A percentile compares a stretch with the other conserved stretches of the same genome.
phyloP scores from a whole-genome alignment of 2,113 vertebrate genomes.

The Chlorodrepanis virens region DNA sequence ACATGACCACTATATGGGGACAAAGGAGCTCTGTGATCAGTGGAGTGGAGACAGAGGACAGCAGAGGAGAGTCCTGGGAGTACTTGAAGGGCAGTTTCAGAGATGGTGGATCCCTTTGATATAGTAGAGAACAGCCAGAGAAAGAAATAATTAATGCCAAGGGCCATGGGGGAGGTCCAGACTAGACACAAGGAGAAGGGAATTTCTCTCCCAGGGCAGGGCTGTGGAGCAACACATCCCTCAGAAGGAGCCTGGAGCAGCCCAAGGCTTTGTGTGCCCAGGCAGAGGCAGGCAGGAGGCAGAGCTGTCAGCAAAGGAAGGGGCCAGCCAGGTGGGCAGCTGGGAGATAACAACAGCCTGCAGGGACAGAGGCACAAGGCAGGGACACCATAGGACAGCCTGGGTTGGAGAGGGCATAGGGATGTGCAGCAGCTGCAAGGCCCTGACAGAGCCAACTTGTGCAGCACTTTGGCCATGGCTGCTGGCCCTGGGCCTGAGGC shows the following conservation, averaged over 20 bases:
- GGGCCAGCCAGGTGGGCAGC: background rate
- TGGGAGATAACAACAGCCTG: background rate
- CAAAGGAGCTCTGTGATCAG: too few relatives aligned
- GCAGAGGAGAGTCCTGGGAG: background rate
- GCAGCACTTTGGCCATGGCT: background rate
- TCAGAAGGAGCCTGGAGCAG: background rate
- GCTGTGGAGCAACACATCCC: background rate
- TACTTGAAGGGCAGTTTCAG: background rate
- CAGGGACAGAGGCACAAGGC: background rate
- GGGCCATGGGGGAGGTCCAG: too few relatives aligned
- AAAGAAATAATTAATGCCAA: background rate
- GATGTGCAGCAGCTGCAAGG: background rate
- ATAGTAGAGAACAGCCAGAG: background rate
- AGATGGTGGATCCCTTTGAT: background rate
- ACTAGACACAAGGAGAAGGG: background rate
- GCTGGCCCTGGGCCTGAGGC: too few relatives aligned
- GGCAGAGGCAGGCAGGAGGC: background rate
- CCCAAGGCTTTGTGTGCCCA: background rate
- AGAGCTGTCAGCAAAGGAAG: background rate
- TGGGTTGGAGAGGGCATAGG: background rate
- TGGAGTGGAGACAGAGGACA: too few relatives aligned
- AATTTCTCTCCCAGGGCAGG: background rate
- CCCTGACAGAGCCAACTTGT: background rate
- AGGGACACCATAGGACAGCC: background rate
- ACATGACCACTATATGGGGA: too few relatives aligned